Evolutionary conservation across 37 sponge, comb jelly and placozoan species (phyloP).

Genomic region (Ephydatia muelleri): DNA sequence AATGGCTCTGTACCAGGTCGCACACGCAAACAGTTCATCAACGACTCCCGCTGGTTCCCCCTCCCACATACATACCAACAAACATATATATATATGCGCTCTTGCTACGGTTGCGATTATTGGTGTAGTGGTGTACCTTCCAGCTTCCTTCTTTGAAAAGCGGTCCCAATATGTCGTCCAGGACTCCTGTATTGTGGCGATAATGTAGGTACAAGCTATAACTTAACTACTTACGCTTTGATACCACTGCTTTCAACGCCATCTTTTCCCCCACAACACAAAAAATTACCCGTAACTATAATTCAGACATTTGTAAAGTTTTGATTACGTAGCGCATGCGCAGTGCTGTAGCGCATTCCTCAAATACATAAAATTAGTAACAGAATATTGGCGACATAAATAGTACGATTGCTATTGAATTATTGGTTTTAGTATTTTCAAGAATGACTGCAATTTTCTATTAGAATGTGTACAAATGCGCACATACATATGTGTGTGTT

Average conservation of each 20-base stretch:
- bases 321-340: neutral
- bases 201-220: neutral
- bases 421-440: neutral
- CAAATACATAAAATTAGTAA: neutral
- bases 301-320: neutral
- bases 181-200: conserved; percentile 25
- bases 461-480: neutral
- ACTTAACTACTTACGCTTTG: conserved; percentile 41
- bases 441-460: neutral
- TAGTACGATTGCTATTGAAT: neutral
- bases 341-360: too few relatives aligned
- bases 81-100: too few relatives aligned
- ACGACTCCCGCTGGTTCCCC: neutral
- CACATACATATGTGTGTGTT: neutral
- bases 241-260: conserved; percentile 61
- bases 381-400: neutral
- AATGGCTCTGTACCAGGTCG: neutral
- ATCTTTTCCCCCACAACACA: conserved; percentile 13
- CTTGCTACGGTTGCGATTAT: neutral
- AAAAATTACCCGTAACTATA: neutral
- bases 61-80: neutral
- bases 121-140: conserved; percentile 41
- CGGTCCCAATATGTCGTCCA: conserved; percentile 54
- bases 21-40: neutral
- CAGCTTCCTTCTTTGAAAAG: conserved; percentile 38